Evolutionary conservation across 2,888 invertebrate species (phyloP).

Genomic region (Drosophila stalkeri): DNA sequence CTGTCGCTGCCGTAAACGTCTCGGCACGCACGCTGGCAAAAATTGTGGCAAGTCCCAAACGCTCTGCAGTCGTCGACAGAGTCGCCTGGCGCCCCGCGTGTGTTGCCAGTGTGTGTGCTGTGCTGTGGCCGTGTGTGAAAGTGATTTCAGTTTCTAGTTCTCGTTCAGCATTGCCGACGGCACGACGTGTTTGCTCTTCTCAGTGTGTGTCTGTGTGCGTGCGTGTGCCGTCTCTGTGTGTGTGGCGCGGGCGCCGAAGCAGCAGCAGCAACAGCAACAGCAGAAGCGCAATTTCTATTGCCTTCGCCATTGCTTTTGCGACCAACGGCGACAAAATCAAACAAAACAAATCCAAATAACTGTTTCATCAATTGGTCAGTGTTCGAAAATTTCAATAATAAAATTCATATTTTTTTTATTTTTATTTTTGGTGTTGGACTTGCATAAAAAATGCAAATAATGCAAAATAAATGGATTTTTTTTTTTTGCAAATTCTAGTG

Average conservation of each 20-base stretch:
- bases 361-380: conserved; percentile 31
- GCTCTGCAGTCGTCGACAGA: conserved; percentile 54
- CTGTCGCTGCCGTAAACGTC: conserved; percentile 3
- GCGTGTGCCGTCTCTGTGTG: not conserved
- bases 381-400: conserved; percentile 7
- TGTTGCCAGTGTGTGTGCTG: conserved; percentile 31
- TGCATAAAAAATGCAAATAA: not conserved
- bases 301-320: conserved; percentile 24
- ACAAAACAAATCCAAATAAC: conserved; percentile 37
- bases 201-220: conserved; percentile 24
- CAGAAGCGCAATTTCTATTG: conserved; percentile 30
- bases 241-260: conserved; percentile 52
- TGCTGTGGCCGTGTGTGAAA: conserved; percentile 38
- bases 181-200: conserved; percentile 79
- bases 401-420: conserved; percentile 1
- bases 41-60: conserved; percentile 41
- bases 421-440: conserved; percentile 29
- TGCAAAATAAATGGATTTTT: conserved; percentile 5
- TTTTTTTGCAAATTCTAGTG: not conserved
- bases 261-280: conserved; percentile 33
- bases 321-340: conserved; percentile 34
- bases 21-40: conserved; percentile 23
- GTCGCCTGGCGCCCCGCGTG: conserved; percentile 46
- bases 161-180: conserved; percentile 84
- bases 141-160: conserved; percentile 77